Evolutionary conservation across 2,888 invertebrate genomes (phyloP).

Genomic region (Drosophila helvetica): DNA sequence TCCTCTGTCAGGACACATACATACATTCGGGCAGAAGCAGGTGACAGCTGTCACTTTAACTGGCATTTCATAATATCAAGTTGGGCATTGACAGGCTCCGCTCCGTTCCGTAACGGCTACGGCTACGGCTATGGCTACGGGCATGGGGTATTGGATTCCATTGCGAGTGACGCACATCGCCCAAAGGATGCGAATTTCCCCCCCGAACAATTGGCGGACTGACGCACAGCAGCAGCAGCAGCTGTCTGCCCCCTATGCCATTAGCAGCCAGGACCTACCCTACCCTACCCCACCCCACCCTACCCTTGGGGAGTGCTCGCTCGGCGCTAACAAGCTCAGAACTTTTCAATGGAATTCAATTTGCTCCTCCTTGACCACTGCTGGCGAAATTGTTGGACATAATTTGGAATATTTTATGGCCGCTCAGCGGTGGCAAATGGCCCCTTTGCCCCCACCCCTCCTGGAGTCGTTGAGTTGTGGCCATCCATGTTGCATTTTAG

Average conservation of each 20-base stretch:
- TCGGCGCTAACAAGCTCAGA: not conserved
- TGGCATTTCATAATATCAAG: constrained; percentile 51
- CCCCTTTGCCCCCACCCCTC: not conserved
- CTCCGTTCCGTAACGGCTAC: not conserved
- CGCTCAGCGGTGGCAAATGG: constrained; percentile 15
- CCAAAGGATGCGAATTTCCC: not conserved
- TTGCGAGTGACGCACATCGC: constrained; percentile 10
- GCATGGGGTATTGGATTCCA: not conserved
- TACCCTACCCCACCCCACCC: too few relatives aligned
- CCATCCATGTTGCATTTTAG: not conserved
- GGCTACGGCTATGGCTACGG: too few relatives aligned
- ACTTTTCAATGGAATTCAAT: constrained; percentile 5
- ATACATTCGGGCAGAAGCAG: constrained; percentile 3
- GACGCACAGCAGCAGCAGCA: not conserved
- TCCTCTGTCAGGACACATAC: not conserved
- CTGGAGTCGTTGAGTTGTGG: not conserved
- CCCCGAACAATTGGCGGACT: not conserved
- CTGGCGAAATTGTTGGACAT: constrained; percentile 31
- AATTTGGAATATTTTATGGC: constrained; percentile 53
- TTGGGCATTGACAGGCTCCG: constrained; percentile 20
- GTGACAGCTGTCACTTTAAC: constrained; percentile 62
- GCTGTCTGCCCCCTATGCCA: not conserved
- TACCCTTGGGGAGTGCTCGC: not conserved
- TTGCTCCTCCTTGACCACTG: not conserved
- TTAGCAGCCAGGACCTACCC: not conserved